Evolutionary conservation across 2,888 invertebrate species (phyloP), one percentile per base, ranked within the genome.

Genomic region (Sialis lutaria): DNA sequence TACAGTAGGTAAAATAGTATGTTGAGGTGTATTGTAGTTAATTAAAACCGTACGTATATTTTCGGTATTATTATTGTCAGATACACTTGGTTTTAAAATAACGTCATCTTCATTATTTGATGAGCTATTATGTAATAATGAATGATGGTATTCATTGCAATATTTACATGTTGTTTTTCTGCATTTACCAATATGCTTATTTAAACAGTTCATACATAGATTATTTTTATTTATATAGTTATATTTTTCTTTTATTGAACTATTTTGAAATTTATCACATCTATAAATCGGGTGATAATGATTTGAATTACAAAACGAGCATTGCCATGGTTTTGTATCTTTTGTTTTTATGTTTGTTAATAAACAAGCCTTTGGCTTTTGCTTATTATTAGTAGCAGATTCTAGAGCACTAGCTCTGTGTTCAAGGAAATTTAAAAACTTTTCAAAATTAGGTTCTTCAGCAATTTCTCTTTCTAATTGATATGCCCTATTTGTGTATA

Each of bases 361-460:
- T 22, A 22, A 22, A 3, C 22, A 22, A 22, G 13, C 5, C 5
- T 13, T 40, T 40, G 7, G 40, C 22, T 22, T 22, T 22, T 22
- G 22, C 22, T 22, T 22, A 22, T 22, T 22, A 22, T 4, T 22
- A 22, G 22, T 22, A 22, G 22, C 40, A 40, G 48, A 22, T 44
- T 50, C 50, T 33, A 50, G 35, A 12, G 46, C 45, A 7, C 32
- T 40, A 13, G 44, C 40, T 33, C 42, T 40, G n/a, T 37, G 44
- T 48, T 49, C 49, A 40, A 48, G 45, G 47, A 34, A 51, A 6
- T 35, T 8, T 22, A 51, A 45, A 42, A 50, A 50, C 8, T 44
- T 37, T 22, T 41, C 35, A 30, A 51, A 30, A 30, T 46, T 48
- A 31, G 51, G 51, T 34, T 44, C 41, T 40, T 39, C 34, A 40